Evolutionary conservation across 2,888 invertebrate genomes (phyloP).

Genomic region (Acanthosepion lycidas): DNA sequence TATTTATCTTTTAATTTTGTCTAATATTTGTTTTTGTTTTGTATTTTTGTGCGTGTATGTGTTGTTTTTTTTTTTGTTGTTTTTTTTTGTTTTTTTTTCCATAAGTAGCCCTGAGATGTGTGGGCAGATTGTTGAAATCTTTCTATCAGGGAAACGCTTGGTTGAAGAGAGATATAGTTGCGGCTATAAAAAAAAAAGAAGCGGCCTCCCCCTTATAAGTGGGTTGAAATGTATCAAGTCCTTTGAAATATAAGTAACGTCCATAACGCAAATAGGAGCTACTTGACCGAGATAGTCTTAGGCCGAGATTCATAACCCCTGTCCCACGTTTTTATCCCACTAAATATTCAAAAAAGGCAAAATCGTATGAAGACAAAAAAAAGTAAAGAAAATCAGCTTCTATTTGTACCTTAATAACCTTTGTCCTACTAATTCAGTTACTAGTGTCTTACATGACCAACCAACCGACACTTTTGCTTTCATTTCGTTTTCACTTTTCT

Average conservation of each 20-base stretch:
- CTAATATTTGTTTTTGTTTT: too few relatives aligned
- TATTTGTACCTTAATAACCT: too few relatives aligned
- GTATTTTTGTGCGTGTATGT: too few relatives aligned
- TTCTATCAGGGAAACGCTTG: neutral
- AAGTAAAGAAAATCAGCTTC: neutral
- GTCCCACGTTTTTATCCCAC: neutral
- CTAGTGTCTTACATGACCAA: too few relatives aligned
- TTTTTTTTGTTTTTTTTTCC: too few relatives aligned
- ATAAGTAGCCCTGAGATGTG: constrained; percentile 6
- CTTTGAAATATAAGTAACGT: constrained; percentile 6
- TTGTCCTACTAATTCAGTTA: too few relatives aligned
- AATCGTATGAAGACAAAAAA: neutral
- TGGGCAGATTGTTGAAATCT: neutral
- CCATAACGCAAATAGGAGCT: neutral
- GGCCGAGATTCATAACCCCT: neutral
- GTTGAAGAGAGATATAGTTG: neutral
- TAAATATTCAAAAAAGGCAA: neutral
- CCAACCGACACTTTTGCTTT: neutral
- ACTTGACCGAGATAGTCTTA: constrained; percentile 12
- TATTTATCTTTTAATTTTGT: too few relatives aligned
- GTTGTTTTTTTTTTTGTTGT: too few relatives aligned
- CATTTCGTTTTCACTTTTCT: neutral
- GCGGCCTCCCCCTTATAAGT: neutral
- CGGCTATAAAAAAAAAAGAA: neutral
- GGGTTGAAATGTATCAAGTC: neutral